Evolutionary conservation across 2,113 vertebrate genomes (phyloP).

Genomic region (Megaceryle torquata): DNA sequence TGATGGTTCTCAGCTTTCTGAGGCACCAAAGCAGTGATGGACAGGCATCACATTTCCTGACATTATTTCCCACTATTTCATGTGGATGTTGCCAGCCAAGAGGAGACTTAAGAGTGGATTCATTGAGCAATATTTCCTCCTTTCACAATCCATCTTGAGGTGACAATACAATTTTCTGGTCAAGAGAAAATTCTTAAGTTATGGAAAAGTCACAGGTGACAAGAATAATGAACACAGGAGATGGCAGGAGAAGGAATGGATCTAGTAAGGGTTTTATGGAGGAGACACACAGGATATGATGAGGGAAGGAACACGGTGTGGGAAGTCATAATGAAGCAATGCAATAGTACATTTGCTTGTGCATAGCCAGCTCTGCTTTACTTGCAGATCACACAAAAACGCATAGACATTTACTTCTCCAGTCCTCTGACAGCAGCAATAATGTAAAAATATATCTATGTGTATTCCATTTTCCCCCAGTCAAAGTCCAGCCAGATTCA

Average conservation of each 20-base stretch:
- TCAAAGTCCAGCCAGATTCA: constrained; percentile 26
- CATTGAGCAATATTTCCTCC: neutral
- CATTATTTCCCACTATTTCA: neutral
- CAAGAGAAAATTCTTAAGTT: constrained; percentile 1
- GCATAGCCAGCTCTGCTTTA: neutral
- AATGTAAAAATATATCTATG: constrained; percentile 32
- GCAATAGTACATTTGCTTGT: neutral
- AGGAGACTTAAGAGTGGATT: neutral
- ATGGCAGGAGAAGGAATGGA: neutral
- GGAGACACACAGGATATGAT: neutral
- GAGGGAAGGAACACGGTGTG: neutral
- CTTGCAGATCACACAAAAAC: constrained; percentile 8
- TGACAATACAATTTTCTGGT: constrained; percentile 24
- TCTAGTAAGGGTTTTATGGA: neutral
- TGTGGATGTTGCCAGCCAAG: neutral
- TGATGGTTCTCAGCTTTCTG: neutral
- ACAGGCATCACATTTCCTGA: neutral
- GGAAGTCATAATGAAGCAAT: neutral
- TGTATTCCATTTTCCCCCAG: constrained; percentile 5
- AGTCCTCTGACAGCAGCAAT: constrained; percentile 8
- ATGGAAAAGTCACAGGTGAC: neutral
- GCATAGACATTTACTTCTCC: neutral
- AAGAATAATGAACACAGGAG: neutral
- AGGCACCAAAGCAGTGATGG: neutral
- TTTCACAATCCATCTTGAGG: constrained; percentile 9